Base-by-base conservation (phyloP, 2,888 invertebrate genomes). In the Sarcophaga subvicina region DNA sequence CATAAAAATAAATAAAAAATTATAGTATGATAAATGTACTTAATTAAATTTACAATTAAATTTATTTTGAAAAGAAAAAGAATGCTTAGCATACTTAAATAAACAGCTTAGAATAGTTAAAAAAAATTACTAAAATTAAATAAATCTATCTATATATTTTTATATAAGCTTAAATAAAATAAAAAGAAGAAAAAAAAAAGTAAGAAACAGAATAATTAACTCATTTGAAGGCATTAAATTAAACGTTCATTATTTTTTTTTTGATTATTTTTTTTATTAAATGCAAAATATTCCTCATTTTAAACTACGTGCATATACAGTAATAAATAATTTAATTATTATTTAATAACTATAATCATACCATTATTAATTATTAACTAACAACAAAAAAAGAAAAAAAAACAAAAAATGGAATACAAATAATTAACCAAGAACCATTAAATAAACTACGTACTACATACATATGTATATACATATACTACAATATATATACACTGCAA, bases 81-180 rank as follows among this genome's bases (percentile, higher is more conserved):
- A 71, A 85, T 84, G 80, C 80, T 54, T 45, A 80, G 84, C 84
- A 76, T 77, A 75, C 49, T 80, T 85, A 80, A 66, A 0, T 22
- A 60, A 60, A 70, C 1, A 66, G 59, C 17, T 45, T 66, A 66
- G n/a, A 78, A 47, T 12, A 54, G 20, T 47, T 72, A 62, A 49
- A 2, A n/a, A 49, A 49, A 77, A n/a, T 22, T 59, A 63, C 22
- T 62, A 64, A 76, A 47, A 64, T 25, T 66, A 62, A 63, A 62
- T 37, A n/a, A 63, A 72, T 59, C 71, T 14, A 45, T 37, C 22
- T 12, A 47, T 86, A 78, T 87, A 81, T 84, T 79, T 87, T 82
- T 84, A 76, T 84, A 82, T 79, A 79, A 87, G 71, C 78, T 81
- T 75, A 81, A 87, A 60, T 64, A 76, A 72, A 75, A 14, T 63